These are phyloP conservation scores for Athene cunicularia DNA, from an alignment of 2,113 vertebrate genomes.

Conservation along the genomic window DNA sequence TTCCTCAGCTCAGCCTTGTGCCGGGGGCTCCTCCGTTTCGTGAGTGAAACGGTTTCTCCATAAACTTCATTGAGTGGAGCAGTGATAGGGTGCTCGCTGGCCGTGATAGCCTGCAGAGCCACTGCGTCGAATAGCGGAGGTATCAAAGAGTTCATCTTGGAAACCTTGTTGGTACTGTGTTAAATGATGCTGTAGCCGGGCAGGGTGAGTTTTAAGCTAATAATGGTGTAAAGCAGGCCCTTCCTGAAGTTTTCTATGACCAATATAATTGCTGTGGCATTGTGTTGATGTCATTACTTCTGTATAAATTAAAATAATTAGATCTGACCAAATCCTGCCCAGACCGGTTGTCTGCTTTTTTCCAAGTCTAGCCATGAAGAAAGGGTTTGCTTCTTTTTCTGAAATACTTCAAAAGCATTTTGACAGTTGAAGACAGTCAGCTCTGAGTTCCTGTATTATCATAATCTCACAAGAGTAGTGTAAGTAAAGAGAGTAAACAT, in stretches of 20 bases:
- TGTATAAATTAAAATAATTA: neutral
- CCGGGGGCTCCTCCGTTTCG: rapidly evolving
- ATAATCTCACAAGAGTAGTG: neutral
- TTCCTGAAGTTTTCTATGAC: neutral
- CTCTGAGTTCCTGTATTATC: neutral
- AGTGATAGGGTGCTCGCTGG: rapidly evolving
- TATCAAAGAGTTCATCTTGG: neutral
- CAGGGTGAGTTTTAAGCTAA: neutral
- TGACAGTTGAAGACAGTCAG: neutral
- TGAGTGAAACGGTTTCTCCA: neutral
- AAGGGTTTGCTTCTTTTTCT: neutral
- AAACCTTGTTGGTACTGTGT: too few species aligned
- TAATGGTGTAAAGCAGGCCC: neutral
- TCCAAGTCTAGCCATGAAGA: rapidly evolving
- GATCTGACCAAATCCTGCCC: neutral
- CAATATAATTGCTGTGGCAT: rapidly evolving
- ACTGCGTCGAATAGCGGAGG: neutral
- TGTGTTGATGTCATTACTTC: neutral
- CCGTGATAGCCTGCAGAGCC: neutral
- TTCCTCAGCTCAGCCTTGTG: neutral
- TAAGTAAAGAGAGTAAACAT: neutral
- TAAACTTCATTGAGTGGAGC: too few species aligned
- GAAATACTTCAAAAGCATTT: neutral
- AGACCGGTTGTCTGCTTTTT: neutral
- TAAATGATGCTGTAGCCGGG: neutral